Evolutionary conservation across 1,140 invertebrate genomes (phyloP), one percentile per base, ranked within the genome.

Genomic region (Subanguina moxae): DNA sequence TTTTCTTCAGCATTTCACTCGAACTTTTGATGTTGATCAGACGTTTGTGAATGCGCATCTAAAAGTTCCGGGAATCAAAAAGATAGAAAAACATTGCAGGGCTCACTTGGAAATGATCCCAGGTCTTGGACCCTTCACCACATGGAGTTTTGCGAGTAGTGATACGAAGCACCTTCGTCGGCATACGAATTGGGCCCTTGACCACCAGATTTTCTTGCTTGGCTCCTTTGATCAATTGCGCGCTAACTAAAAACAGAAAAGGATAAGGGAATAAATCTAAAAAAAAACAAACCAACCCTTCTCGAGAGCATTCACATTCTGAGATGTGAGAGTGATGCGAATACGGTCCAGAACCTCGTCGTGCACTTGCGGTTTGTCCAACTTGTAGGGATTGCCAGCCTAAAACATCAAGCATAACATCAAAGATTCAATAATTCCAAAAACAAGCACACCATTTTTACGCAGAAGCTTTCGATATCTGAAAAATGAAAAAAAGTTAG

Each of bases 61-160:
- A n/a, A 80, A 76, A 62, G 63, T 77, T 11, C 15, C 15, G 21
- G 87, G 94, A 98, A 97, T 83, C 80, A 76, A 62, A 65, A 78
- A n/a, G 21, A 38, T 13, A 11, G 21, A 21, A n/a, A n/a, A n/a
- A n/a, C n/a, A n/a, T n/a, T n/a, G 11, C n/a, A n/a, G n/a, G n/a
- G n/a, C n/a, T n/a, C n/a, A n/a, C n/a, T n/a, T 11, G 11, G 25
- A n/a, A 78, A 46, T 84, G 87, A 87, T 98, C 94, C 95, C 95
- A 99, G 62, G 95, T 98, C 85, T 99, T 99, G 59, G 94, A 98
- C 87, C 95, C 95, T 85, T 99, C 95, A 88, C 95, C 95, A 84
- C 95, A 99, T 84, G 95, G 95, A 42, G 95, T 98, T 86, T 98
- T 99, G 74, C 95, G 88, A 32, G 94, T 97, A 25, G 95, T 98